These are phyloP conservation scores for Melinaea menophilus DNA, from an alignment of 2,888 invertebrate species.

Conservation along the genomic window DNA sequence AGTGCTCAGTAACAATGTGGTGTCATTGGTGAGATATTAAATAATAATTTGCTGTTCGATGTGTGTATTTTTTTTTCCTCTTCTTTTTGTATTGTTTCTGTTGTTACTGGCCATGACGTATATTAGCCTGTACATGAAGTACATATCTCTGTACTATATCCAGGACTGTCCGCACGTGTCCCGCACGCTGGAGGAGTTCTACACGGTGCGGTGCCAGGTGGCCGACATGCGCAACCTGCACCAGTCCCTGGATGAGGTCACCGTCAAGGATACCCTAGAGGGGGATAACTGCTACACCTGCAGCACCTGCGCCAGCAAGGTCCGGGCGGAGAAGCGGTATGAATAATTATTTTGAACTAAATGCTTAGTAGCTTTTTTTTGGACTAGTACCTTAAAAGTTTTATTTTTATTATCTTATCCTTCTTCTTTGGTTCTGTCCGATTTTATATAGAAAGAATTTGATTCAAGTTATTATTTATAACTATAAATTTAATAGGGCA, in stretches of 20 bases:
- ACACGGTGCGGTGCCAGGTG: conserved; percentile 97
- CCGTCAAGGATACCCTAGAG: conserved; percentile 96
- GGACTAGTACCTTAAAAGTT: too few species aligned
- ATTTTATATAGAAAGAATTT: too few species aligned
- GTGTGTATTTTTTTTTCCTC: not conserved
- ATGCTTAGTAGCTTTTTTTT: too few species aligned
- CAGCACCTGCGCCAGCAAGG: conserved; percentile 96
- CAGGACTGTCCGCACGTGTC: conserved; percentile 97
- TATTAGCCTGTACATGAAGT: not conserved
- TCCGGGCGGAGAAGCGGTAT: conserved; percentile 93
- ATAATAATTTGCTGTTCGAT: not conserved
- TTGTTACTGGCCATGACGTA: too few species aligned
- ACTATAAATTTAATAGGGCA: not conserved
- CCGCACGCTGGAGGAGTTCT: conserved; percentile 95
- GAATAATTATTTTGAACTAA: not conserved
- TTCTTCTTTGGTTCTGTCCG: too few species aligned
- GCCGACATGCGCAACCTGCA: conserved; percentile 97
- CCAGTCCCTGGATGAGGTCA: conserved; percentile 97
- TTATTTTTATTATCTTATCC: too few species aligned
- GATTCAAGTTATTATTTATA: too few species aligned
- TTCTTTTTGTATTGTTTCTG: too few species aligned
- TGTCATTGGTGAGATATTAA: conserved; percentile 83
- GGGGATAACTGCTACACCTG: conserved; percentile 99
- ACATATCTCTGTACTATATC: not conserved
- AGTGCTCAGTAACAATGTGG: conserved; percentile 95